phyloP scores from a whole-genome alignment of 2,888 invertebrate species.

The Furcula furcula region DNA sequence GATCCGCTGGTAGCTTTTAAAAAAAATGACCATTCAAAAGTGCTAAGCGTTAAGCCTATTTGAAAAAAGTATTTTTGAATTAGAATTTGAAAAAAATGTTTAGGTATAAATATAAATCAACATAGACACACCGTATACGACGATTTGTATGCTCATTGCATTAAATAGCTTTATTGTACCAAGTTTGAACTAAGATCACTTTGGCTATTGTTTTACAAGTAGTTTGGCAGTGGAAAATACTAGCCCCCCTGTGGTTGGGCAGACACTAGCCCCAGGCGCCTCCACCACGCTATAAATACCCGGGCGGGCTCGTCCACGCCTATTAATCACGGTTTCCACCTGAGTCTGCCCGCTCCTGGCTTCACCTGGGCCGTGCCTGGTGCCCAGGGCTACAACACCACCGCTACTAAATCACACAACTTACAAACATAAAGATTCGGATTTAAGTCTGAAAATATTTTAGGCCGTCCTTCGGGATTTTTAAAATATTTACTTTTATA shows the following conservation, averaged over 20 bases:
- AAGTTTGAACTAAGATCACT: too few species aligned
- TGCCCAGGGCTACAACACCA: conserved; percentile 14
- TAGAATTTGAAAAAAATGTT: too few species aligned
- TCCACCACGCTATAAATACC: conserved; percentile 66
- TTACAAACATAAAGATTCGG: not conserved
- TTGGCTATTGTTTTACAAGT: conserved; percentile 37
- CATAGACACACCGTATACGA: too few species aligned
- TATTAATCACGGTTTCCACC: conserved; percentile 70
- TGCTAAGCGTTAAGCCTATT: too few species aligned
- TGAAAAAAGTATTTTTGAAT: too few species aligned
- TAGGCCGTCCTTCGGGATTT: too few species aligned
- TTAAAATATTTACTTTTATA: too few species aligned
- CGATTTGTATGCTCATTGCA: too few species aligned
- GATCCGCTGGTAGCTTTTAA: too few species aligned
- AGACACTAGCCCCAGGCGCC: conserved; percentile 47
- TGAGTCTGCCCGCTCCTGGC: conserved; percentile 42
- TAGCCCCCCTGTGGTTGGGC: conserved; percentile 48
- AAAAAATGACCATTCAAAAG: too few species aligned
- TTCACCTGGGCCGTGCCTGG: conserved; percentile 50
- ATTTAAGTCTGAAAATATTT: not conserved
- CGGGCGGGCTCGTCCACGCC: conserved; percentile 41
- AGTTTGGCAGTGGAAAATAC: conserved; percentile 31
- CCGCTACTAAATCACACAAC: not conserved
- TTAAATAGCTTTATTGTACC: too few species aligned
- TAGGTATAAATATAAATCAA: too few species aligned